Conservation (phyloP, 2,888 invertebrate genomes). For the Eristalis tenax region DNA sequence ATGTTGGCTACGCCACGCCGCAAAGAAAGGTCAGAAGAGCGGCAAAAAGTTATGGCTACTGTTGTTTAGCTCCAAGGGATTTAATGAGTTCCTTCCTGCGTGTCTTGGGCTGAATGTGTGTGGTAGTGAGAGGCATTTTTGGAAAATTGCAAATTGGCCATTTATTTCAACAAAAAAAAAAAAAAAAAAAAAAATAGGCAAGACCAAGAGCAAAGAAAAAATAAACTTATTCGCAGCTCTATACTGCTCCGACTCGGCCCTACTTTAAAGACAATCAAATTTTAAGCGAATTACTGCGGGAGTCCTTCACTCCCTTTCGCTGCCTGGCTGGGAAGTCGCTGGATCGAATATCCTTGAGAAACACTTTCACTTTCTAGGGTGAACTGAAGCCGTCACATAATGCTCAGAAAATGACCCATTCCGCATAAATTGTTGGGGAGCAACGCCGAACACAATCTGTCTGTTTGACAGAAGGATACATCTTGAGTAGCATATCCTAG, state of each 20-base stretch:
- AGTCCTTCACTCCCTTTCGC: background rate
- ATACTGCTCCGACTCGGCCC: background rate
- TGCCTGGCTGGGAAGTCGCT: background rate
- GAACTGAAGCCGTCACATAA: conserved; percentile 40
- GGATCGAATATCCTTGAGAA: conserved; percentile 44
- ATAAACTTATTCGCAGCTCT: background rate
- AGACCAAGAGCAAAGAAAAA: background rate
- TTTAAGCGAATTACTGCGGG: conserved; percentile 33
- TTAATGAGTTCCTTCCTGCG: conserved; percentile 56
- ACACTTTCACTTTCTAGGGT: conserved; percentile 21
- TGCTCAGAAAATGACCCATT: conserved; percentile 6
- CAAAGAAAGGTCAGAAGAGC: conserved; percentile 26
- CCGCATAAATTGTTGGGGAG: conserved; percentile 18
- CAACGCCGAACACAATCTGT: conserved; percentile 29
- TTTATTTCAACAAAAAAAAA: conserved; percentile 43
- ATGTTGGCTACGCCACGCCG: too few relatives aligned
- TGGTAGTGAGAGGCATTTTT: background rate
- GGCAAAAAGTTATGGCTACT: conserved; percentile 38
- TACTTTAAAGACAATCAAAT: conserved; percentile 46
- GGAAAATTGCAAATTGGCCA: conserved; percentile 42
- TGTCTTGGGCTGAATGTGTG: conserved; percentile 31
- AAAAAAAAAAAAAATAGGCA: too few relatives aligned
- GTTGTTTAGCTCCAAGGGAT: conserved; percentile 50
- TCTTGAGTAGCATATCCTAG: background rate
- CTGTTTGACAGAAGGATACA: conserved; percentile 21